phyloP scores from a whole-genome alignment of 92 coral and sea anemone species.

The Phenganax subtilis region DNA sequence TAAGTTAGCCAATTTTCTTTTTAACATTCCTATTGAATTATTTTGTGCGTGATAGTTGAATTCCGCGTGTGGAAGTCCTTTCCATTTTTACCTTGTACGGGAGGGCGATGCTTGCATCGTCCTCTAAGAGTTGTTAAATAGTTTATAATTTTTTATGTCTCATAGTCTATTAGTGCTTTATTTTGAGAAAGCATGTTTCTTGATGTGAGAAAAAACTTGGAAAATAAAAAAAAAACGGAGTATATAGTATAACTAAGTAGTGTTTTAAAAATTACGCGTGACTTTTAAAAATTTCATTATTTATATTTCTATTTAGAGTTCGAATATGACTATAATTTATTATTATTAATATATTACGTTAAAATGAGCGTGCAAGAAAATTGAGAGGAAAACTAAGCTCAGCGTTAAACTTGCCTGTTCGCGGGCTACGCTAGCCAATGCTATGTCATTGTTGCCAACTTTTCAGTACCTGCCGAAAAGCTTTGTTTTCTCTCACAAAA shows the following conservation, averaged over 20 bases:
- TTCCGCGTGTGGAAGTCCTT: conserved; percentile 16
- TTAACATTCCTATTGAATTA: conserved; percentile 14
- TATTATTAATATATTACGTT: conserved; percentile 20
- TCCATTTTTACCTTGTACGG: conserved; percentile 22
- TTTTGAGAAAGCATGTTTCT: conserved; percentile 37
- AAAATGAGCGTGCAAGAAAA: neutral
- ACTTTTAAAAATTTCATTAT: conserved; percentile 34
- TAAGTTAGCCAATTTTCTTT: conserved; percentile 17
- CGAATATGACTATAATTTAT: conserved; percentile 20
- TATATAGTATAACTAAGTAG: neutral
- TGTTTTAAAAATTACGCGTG: conserved; percentile 31
- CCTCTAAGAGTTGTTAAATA: conserved; percentile 15
- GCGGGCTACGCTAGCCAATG: too few species aligned
- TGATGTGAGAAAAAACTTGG: conserved; percentile 32
- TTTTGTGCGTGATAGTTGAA: conserved; percentile 1
- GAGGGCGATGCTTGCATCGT: neutral
- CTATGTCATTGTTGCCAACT: too few species aligned
- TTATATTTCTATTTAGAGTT: conserved; percentile 38
- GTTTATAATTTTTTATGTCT: conserved; percentile 7
- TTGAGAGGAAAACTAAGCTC: neutral
- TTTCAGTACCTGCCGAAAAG: neutral
- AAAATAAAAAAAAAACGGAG: conserved; percentile 5
- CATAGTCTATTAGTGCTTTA: neutral
- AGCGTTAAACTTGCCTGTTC: too few species aligned
- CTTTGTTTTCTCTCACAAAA: neutral